phyloP scores from a whole-genome alignment of 2,797 vertebrate species.

The Remorina albescens region DNA sequence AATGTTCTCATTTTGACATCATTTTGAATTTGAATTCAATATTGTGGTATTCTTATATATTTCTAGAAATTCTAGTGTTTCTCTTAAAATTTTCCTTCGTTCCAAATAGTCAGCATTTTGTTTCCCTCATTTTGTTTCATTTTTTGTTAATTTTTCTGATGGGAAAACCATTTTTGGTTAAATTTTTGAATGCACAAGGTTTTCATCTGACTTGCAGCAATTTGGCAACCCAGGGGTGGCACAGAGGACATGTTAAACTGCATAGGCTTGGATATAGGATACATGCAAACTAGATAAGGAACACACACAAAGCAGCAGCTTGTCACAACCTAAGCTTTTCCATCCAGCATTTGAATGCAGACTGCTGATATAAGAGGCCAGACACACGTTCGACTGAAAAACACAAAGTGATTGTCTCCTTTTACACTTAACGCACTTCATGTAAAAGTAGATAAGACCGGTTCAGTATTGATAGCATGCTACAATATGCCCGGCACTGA shows the following conservation, averaged over 20 bases:
- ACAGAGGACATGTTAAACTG: conserved; percentile 76
- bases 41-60: not conserved
- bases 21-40: conserved; percentile 15
- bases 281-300: conserved; percentile 53
- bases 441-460: conserved; percentile 75
- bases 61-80: not conserved
- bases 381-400: conserved; percentile 62
- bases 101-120: conserved; percentile 3
- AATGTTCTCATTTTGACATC: conserved; percentile 31
- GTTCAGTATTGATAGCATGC: conserved; percentile 82
- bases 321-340: conserved; percentile 61
- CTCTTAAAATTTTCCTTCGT: conserved; percentile 12
- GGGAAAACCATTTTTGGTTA: not conserved
- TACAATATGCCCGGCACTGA: conserved; percentile 85
- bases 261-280: conserved; percentile 78
- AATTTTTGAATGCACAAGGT: conserved; percentile 58
- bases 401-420: conserved; percentile 68
- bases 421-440: conserved; percentile 77
- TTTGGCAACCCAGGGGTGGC: conserved; percentile 80
- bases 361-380: conserved; percentile 77
- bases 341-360: conserved; percentile 72
- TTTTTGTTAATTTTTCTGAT: not conserved
- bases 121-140: conserved; percentile 2
- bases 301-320: too few relatives aligned
- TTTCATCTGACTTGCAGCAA: conserved; percentile 70